Conservation (phyloP, 2,888 invertebrate species). For the Epistrophella euchroma region DNA sequence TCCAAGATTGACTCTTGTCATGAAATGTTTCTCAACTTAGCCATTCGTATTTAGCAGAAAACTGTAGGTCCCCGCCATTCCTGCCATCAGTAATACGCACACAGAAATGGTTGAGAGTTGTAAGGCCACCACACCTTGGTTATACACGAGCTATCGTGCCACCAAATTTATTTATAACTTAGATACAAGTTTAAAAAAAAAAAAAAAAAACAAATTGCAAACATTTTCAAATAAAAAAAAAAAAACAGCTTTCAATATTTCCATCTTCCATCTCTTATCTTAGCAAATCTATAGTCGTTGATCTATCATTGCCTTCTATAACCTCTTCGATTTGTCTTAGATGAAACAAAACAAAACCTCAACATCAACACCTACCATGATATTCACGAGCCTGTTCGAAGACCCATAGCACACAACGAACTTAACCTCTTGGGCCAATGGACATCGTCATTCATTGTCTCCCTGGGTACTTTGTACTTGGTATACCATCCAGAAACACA, state of each 20-base stretch:
- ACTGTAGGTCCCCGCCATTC: too few species aligned
- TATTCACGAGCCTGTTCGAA: constrained; percentile 31
- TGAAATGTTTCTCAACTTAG: too few species aligned
- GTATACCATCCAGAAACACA: constrained; percentile 35
- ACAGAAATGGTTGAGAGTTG: too few species aligned
- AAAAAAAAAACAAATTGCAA: background rate
- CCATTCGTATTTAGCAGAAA: too few species aligned
- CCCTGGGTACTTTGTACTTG: constrained; percentile 19
- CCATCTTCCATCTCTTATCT: background rate
- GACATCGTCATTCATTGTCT: constrained; percentile 59
- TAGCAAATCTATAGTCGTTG: constrained; percentile 10
- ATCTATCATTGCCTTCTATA: background rate
- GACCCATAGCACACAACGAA: constrained; percentile 43
- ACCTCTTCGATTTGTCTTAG: constrained; percentile 33
- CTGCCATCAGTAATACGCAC: too few species aligned
- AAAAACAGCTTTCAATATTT: background rate
- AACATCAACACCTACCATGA: constrained; percentile 39
- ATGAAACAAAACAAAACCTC: constrained; percentile 16
- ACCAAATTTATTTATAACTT: too few species aligned
- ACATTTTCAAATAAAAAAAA: background rate
- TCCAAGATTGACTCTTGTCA: too few species aligned
- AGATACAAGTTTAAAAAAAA: background rate
- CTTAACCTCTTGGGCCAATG: constrained; percentile 66
- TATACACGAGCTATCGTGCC: too few species aligned
- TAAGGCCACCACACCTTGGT: too few species aligned